Evolutionary conservation across 2,113 vertebrate species (phyloP).

Genomic region (Amia ocellicauda): DNA sequence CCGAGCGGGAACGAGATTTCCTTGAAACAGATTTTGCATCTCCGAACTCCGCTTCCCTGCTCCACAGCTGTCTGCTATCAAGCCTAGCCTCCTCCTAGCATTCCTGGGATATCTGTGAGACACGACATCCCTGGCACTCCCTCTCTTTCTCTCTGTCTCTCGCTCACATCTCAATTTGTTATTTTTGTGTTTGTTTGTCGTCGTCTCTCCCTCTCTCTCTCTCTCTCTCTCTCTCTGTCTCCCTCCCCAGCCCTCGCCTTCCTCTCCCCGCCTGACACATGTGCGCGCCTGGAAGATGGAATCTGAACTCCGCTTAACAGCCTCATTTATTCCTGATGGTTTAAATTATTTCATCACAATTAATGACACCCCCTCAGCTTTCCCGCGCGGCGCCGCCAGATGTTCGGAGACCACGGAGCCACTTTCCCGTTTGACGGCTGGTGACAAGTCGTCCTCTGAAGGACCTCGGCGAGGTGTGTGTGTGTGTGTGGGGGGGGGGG

Average conservation of each 20-base stretch:
- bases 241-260: conserved; percentile 44
- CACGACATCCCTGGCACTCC: too few relatives aligned
- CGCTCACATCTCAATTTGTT: not conserved
- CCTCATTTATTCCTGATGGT: conserved; percentile 98
- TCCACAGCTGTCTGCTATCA: conserved; percentile 18
- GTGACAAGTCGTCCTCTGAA: conserved; percentile 91
- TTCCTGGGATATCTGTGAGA: conserved; percentile 15
- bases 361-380: conserved; percentile 92
- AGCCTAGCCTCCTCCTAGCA: not conserved
- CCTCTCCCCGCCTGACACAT: conserved; percentile 49
- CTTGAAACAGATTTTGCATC: conserved; percentile 11
- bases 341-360: conserved; percentile 99
- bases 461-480: conserved; percentile 71
- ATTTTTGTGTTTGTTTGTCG: not conserved
- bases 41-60: not conserved
- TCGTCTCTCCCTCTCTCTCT: not conserved
- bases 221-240: not conserved
- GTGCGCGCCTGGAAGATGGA: conserved; percentile 72
- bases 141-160: not conserved
- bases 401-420: conserved; percentile 91
- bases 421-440: conserved; percentile 79
- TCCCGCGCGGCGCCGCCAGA: conserved; percentile 86
- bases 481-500: conserved; percentile 16
- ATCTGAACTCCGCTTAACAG: conserved; percentile 90
- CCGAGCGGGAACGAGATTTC: conserved; percentile 1